Evolutionary conservation across 1,140 invertebrate genomes (phyloP).

Genomic region (Drosophila kurseongensis): DNA sequence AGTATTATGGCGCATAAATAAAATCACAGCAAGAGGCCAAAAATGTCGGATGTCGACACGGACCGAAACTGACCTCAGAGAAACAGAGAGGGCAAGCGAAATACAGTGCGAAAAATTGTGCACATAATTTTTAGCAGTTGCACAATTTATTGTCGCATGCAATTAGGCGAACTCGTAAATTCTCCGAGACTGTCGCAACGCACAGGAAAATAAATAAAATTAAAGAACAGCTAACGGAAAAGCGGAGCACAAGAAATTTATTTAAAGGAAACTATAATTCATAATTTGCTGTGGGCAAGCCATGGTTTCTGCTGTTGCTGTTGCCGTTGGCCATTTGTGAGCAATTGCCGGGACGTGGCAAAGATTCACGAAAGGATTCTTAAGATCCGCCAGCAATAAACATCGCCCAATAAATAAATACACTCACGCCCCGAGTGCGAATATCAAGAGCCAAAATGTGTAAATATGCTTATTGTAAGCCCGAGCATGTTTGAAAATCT

Average conservation of each 20-base stretch:
- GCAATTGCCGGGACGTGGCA: slow-evolving; percentile 58
- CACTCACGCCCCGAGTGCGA: slow-evolving; percentile 14
- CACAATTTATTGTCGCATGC: slow-evolving; percentile 75
- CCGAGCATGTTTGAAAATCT: slow-evolving; percentile 75
- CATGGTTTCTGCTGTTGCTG: neutral
- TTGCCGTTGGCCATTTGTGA: slow-evolving; percentile 36
- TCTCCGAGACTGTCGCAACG: slow-evolving; percentile 50
- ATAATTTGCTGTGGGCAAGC: slow-evolving; percentile 52
- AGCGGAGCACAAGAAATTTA: slow-evolving; percentile 50
- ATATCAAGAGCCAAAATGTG: slow-evolving; percentile 39
- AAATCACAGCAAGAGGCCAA: slow-evolving; percentile 58
- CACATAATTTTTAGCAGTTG: slow-evolving; percentile 74
- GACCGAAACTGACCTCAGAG: slow-evolving; percentile 19
- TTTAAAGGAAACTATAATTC: slow-evolving; percentile 76
- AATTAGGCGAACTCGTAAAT: slow-evolving; percentile 78
- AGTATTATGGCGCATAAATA: slow-evolving; percentile 68
- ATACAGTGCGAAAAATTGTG: slow-evolving; percentile 57
- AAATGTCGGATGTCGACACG: slow-evolving; percentile 39
- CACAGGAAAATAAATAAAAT: slow-evolving; percentile 71
- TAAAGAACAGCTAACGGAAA: slow-evolving; percentile 46
- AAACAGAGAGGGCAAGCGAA: slow-evolving; percentile 13
- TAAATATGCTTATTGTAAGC: slow-evolving; percentile 66
- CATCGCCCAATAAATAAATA: slow-evolving; percentile 41
- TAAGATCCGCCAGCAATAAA: slow-evolving; percentile 63
- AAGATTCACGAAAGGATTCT: slow-evolving; percentile 65